Percentiles rank a stretch among this genome's conserved stretches.
Conservation (phyloP, 2,113 vertebrate species). For the Macrotus californicus region DNA sequence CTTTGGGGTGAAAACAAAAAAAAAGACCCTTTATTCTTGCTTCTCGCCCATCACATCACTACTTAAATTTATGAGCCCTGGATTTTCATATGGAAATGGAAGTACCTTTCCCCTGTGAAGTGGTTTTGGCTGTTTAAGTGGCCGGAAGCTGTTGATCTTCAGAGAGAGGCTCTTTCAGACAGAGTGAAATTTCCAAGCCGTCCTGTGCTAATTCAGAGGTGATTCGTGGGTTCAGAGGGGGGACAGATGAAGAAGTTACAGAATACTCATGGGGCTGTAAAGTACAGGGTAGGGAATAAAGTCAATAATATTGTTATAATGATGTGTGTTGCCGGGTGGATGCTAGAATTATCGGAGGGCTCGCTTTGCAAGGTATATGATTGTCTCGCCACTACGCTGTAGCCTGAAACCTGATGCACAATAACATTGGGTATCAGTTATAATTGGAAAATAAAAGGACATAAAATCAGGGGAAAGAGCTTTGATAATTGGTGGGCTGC, state of each 20-base stretch:
- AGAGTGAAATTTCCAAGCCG: background rate
- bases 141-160: background rate
- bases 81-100: background rate
- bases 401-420: background rate
- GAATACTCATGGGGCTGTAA: background rate
- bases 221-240: background rate
- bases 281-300: background rate
- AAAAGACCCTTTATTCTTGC: background rate
- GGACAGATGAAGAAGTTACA: background rate
- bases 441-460: background rate
- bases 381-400: background rate
- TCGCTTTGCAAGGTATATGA: background rate
- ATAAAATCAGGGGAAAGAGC: background rate
- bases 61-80: background rate
- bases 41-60: fast-evolving
- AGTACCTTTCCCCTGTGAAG: background rate
- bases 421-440: background rate
- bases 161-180: background rate
- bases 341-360: background rate
- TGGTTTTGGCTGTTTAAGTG: background rate
- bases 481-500: background rate
- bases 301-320: too few species aligned
- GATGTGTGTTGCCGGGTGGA: too few species aligned
- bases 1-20: background rate
- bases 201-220: background rate